Evolutionary conservation across 2,797 vertebrate genomes (phyloP).

Genomic region (Xenentodon cancila): DNA sequence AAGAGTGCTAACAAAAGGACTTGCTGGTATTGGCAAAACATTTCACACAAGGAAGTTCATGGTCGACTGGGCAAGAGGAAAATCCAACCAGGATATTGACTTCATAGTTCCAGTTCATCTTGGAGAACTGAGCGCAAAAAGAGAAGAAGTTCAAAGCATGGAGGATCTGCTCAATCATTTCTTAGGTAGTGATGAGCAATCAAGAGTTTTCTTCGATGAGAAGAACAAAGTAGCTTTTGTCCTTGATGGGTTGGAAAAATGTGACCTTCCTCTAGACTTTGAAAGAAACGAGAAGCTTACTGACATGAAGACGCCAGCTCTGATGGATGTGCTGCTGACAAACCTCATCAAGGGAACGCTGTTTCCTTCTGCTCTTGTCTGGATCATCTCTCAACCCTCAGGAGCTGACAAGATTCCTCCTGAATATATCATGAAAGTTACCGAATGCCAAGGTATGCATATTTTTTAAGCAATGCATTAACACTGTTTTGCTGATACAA

Average conservation of each 20-base stretch:
- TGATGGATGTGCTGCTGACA: constrained; percentile 38
- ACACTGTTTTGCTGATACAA: too few relatives aligned
- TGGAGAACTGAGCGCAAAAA: constrained; percentile 40
- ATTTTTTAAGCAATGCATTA: too few relatives aligned
- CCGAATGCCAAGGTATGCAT: constrained; percentile 43
- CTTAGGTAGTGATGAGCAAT: not conserved
- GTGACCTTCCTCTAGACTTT: constrained; percentile 57
- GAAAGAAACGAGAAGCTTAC: not conserved
- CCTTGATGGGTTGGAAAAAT: constrained; percentile 70
- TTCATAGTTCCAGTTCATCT: constrained; percentile 48
- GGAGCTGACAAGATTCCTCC: constrained; percentile 29
- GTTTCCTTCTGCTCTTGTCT: constrained; percentile 36
- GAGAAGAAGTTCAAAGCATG: constrained; percentile 20
- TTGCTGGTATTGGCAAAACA: constrained; percentile 61
- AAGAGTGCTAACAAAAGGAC: constrained; percentile 54
- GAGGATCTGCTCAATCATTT: constrained; percentile 26
- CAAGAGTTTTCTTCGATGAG: not conserved
- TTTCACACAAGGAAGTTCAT: constrained; percentile 35
- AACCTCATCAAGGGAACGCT: constrained; percentile 43
- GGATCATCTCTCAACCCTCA: constrained; percentile 48
- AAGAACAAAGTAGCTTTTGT: constrained; percentile 49
- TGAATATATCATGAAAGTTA: constrained; percentile 5
- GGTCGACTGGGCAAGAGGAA: constrained; percentile 24
- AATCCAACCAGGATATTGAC: not conserved
- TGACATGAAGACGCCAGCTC: constrained; percentile 8